Conservation (phyloP, 2,113 vertebrate genomes). For the Paratilapia polleni region DNA sequence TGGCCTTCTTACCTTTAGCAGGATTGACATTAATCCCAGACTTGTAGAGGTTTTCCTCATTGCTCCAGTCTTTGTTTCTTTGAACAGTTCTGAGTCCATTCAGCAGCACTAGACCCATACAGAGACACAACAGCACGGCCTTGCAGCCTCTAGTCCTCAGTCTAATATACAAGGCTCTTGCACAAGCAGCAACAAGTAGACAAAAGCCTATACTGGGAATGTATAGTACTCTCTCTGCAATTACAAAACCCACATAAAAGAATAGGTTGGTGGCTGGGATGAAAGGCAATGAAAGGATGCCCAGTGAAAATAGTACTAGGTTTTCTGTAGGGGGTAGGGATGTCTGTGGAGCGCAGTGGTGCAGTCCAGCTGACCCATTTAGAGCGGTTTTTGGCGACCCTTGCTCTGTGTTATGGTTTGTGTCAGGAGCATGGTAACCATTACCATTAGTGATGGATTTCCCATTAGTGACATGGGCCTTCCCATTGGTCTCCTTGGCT, state of each 20-base stretch:
- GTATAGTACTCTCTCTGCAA: constrained; percentile 98
- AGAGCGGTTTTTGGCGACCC: constrained; percentile 46
- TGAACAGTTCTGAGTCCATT: constrained; percentile 92
- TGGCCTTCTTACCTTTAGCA: constrained; percentile 90
- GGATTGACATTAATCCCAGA: constrained; percentile 98
- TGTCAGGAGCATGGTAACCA: constrained; percentile 83
- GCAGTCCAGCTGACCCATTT: constrained; percentile 63
- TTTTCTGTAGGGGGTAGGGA: constrained; percentile 91
- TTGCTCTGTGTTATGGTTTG: constrained; percentile 82
- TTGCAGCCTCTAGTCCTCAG: constrained; percentile 87
- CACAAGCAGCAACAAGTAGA: constrained; percentile 91
- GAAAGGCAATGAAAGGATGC: constrained; percentile 91
- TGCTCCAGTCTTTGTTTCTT: constrained; percentile 96
- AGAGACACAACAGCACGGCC: constrained; percentile 87
- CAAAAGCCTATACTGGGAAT: constrained; percentile 99
- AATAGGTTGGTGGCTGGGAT: constrained; percentile 96
- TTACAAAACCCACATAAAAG: constrained; percentile 99
- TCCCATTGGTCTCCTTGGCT: constrained; percentile 84
- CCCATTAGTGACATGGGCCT: constrained; percentile 83
- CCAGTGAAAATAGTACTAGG: constrained; percentile 90
- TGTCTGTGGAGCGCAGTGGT: constrained; percentile 74
- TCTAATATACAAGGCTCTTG: constrained; percentile 88
- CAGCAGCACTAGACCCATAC: constrained; percentile 88
- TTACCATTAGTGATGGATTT: constrained; percentile 91
- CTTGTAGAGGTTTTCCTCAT: constrained; percentile 97